Percentiles rank a stretch among this genome's conserved stretches.
Evolutionary conservation across 2,888 invertebrate genomes (phyloP).

Genomic region (Ophraella communa): DNA sequence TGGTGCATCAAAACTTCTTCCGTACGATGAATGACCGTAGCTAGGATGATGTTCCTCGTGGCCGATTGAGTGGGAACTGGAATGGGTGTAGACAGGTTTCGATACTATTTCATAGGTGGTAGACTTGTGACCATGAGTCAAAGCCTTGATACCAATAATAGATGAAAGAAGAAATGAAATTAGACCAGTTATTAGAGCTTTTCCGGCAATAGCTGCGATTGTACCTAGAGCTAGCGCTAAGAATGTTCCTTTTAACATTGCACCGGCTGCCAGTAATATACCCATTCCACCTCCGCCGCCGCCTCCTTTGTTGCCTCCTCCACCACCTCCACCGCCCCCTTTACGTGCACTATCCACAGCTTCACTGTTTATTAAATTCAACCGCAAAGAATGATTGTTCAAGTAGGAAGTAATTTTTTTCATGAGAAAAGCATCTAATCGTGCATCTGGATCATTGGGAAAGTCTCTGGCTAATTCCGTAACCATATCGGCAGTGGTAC

Average conservation of each 20-base stretch:
- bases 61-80: conserved; percentile 70
- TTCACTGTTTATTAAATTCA: conserved; percentile 71
- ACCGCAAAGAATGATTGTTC: conserved; percentile 75
- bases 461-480: conserved; percentile 78
- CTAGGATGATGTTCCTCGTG: conserved; percentile 69
- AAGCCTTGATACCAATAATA: conserved; percentile 76
- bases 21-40: conserved; percentile 63
- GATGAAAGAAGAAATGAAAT: conserved; percentile 81
- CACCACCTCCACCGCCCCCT: conserved; percentile 50
- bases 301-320: conserved; percentile 59
- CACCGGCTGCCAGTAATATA: conserved; percentile 58
- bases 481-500: conserved; percentile 72
- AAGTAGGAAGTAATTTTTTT: conserved; percentile 75
- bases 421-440: conserved; percentile 76
- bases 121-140: conserved; percentile 71
- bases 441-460: conserved; percentile 77
- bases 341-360: conserved; percentile 61
- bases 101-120: conserved; percentile 86
- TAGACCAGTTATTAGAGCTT: conserved; percentile 81
- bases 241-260: conserved; percentile 72
- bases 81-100: conserved; percentile 78
- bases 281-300: conserved; percentile 64
- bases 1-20: conserved; percentile 61
- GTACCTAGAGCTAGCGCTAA: conserved; percentile 75
- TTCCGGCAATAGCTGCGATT: conserved; percentile 79